Evolutionary conservation across 2,888 invertebrate genomes (phyloP).

Genomic region (Phymatocera aterrima): DNA sequence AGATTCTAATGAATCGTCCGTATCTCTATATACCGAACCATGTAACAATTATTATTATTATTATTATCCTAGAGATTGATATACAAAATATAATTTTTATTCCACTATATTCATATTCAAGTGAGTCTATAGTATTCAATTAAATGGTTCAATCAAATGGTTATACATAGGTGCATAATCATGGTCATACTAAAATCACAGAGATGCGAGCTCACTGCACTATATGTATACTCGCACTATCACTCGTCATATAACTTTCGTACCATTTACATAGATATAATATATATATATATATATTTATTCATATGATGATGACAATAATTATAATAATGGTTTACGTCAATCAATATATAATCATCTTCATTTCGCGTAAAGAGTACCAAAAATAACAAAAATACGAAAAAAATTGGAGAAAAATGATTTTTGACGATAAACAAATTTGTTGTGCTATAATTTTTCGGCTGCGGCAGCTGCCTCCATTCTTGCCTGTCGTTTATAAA

Average conservation of each 20-base stretch:
- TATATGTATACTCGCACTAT: no score
- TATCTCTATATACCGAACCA: background rate
- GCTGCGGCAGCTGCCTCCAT: conserved; percentile 42
- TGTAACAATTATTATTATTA: background rate
- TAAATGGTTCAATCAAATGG: background rate
- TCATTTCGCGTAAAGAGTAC: background rate
- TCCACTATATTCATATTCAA: conserved; percentile 25
- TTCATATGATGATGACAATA: no score
- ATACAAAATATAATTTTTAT: conserved; percentile 43
- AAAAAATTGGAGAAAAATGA: background rate
- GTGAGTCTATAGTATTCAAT: no score
- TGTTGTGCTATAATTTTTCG: conserved; percentile 55
- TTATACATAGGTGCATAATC: background rate
- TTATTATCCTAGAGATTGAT: conserved; percentile 32
- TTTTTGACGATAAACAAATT: background rate
- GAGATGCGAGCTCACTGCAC: conserved; percentile 24
- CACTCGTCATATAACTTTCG: conserved; percentile 22
- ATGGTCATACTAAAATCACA: conserved; percentile 32
- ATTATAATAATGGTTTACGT: no score
- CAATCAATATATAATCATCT: background rate
- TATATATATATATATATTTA: background rate
- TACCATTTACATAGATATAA: conserved; percentile 4
- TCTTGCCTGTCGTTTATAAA: conserved; percentile 73
- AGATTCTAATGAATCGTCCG: background rate
- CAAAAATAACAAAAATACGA: background rate